phyloP scores from a whole-genome alignment of 1,140 invertebrate species.

The Uloborus diversus region DNA sequence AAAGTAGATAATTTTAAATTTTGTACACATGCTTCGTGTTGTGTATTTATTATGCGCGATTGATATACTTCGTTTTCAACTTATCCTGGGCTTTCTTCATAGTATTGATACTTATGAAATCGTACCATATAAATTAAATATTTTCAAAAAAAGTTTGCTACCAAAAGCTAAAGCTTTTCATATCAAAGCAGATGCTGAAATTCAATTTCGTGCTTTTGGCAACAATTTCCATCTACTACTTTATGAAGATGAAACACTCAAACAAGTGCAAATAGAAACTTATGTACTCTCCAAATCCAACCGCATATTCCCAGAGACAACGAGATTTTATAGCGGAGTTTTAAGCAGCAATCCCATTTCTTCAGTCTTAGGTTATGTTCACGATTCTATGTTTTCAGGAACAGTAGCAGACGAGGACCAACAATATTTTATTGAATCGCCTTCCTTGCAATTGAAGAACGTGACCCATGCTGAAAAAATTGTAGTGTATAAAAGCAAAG shows the following conservation, averaged over 20 bases:
- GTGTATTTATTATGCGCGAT: no score
- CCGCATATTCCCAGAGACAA: neutral
- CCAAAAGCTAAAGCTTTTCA: neutral
- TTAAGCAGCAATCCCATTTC: neutral
- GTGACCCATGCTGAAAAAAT: neutral
- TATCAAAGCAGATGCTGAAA: neutral
- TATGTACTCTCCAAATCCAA: neutral
- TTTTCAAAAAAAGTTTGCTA: no score
- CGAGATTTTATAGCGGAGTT: neutral
- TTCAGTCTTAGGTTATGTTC: slow-evolving; percentile 15
- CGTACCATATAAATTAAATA: no score
- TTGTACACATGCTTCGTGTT: no score
- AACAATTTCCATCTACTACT: neutral
- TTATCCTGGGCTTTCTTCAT: no score
- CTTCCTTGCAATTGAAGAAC: neutral
- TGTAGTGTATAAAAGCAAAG: slow-evolving; percentile 5
- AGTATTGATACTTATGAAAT: no score
- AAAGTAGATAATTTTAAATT: no score
- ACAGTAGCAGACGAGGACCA: neutral
- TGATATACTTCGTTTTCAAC: no score
- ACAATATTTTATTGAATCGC: slow-evolving; percentile 4
- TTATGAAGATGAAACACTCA: neutral
- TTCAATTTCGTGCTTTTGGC: neutral
- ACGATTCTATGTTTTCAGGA: neutral
- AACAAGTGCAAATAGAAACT: neutral